Evolutionary conservation across 2,797 vertebrate genomes (phyloP), one percentile per base, ranked within the genome.

Genomic region (Urophycis tenuis): DNA sequence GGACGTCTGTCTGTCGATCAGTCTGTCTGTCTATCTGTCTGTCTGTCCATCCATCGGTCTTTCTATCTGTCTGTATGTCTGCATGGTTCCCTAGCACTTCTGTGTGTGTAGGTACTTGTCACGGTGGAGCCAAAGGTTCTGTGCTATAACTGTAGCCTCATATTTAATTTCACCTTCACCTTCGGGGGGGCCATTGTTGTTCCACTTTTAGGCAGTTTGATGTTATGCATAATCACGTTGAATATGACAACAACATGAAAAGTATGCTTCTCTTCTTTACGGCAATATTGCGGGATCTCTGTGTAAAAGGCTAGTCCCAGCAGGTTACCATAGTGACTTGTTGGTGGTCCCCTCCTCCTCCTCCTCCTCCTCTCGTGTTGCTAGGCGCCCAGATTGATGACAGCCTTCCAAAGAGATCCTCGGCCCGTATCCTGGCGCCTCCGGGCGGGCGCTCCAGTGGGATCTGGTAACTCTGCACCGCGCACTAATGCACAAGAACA

Each of bases 371-470:
- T 67, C 25, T 67, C n/a, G 8, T 67, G 60, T 67, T 25, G 71
- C 6, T 88, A 98, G 96, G 96, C 85, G 92, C 95, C 85, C 96
- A 98, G 91, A 94, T 97, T 8, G 96, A 97, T 73, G 96, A 98
- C 87, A 95, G 95, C 25, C 86, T 97, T 88, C 96, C 96, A 90
- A 98, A 98, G 93, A 95, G 96, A 91, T 95, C 96, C 81, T 97
- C 96, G 0, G 96, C 96, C 73, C 91, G 96, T 89, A 97, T 98
- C 89, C 94, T 97, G 34, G 96, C 96, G 78, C 96, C 96, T 70
- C 96, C 96, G 1, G 96, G 96, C 83, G 96, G 96, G 77, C 91
- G 96, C 88, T 98, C 96, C 79, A 98, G 96, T 41, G 96, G 96
- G 82, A 97, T 98, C 88, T 98, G 96, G 96, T 97, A 96, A 94